These are phyloP conservation scores for Euclidia mi DNA, from an alignment of 2,888 invertebrate species.

Conservation along the genomic window DNA sequence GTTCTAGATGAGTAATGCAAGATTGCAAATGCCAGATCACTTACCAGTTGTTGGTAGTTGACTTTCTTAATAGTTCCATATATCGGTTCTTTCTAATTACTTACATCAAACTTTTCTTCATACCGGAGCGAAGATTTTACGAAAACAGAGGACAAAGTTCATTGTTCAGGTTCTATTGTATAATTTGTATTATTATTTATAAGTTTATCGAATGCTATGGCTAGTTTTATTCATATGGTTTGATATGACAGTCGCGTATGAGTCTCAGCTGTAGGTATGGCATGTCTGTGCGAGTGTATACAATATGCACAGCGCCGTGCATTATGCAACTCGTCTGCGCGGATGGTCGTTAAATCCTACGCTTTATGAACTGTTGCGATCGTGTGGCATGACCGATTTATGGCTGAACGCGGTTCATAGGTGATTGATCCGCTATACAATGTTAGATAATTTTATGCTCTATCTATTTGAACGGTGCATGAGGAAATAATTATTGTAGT, in stretches of 20 bases:
- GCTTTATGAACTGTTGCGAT: constrained; percentile 64
- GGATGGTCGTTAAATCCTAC: constrained; percentile 59
- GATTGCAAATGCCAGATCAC: too few species aligned
- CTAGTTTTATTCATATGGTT: neutral
- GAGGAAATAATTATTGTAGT: constrained; percentile 27
- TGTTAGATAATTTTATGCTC: constrained; percentile 54
- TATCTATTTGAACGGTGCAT: constrained; percentile 26
- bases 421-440: constrained; percentile 68
- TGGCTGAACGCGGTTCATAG: constrained; percentile 66
- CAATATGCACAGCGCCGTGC: constrained; percentile 36
- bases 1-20: too few species aligned
- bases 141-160: too few species aligned
- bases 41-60: too few species aligned
- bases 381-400: constrained; percentile 73
- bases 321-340: constrained; percentile 48
- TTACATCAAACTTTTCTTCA: neutral
- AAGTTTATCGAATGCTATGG: too few species aligned
- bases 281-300: neutral
- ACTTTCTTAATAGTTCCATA: too few species aligned
- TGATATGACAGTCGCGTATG: constrained; percentile 3
- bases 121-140: too few species aligned
- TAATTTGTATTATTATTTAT: too few species aligned
- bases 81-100: too few species aligned
- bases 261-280: constrained; percentile 16
- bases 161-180: too few species aligned